phyloP scores from a whole-genome alignment of 2,888 invertebrate genomes.

The Trissolcus japonicus region DNA sequence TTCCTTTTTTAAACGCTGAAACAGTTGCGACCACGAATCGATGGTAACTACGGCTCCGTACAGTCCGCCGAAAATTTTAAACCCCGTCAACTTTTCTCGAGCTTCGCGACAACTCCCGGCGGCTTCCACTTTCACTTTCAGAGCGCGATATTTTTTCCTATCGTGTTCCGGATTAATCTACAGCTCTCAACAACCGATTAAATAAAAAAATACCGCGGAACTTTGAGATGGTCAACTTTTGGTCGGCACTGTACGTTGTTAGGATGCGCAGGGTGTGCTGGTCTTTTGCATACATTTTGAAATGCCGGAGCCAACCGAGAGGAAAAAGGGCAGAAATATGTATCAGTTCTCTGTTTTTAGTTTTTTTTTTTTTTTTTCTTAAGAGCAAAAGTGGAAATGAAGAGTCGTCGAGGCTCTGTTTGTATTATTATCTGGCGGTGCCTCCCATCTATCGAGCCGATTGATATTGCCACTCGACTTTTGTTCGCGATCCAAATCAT shows the following conservation, averaged over 20 bases:
- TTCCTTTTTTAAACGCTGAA: conserved; percentile 74
- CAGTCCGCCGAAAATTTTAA: conserved; percentile 65
- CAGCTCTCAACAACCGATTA: background rate
- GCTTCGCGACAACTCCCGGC: background rate
- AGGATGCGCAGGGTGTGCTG: conserved; percentile 73
- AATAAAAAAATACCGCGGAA: background rate
- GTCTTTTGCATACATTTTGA: conserved; percentile 76
- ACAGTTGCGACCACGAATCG: conserved; percentile 76
- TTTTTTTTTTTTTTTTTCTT: conserved; percentile 7
- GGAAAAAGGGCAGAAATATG: conserved; percentile 62
- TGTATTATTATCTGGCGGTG: conserved; percentile 26
- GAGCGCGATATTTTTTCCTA: background rate
- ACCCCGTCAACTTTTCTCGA: background rate
- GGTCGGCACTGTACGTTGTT: conserved; percentile 70
- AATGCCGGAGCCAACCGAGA: conserved; percentile 64
- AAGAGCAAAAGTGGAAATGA: conserved; percentile 27
- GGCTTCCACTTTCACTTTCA: conserved; percentile 2
- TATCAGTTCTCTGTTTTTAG: conserved; percentile 51
- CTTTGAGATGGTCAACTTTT: conserved; percentile 60
- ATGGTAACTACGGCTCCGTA: conserved; percentile 75
- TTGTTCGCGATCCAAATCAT: conserved; percentile 17
- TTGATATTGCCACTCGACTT: conserved; percentile 38
- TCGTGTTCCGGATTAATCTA: background rate
- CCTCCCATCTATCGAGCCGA: conserved; percentile 30
- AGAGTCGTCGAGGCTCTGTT: conserved; percentile 30